Conservation (phyloP, 1,140 invertebrate species). For the Caerostris extrusa region DNA sequence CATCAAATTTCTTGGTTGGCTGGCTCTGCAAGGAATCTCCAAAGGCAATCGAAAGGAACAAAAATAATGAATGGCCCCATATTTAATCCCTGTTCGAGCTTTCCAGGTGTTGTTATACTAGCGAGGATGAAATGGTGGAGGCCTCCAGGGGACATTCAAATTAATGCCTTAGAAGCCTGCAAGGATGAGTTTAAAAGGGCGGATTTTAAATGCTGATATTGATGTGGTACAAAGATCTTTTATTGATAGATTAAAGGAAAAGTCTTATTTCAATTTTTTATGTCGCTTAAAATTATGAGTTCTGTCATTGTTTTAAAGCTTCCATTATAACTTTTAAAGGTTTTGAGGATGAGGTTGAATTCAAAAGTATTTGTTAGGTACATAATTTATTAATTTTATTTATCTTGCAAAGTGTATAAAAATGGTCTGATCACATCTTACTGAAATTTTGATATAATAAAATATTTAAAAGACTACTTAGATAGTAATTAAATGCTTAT, state of each 20-base stretch:
- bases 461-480: too few species aligned
- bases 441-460: too few species aligned
- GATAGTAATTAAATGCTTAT: too few species aligned
- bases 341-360: too few species aligned
- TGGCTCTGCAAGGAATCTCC: not conserved
- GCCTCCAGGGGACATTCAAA: not conserved
- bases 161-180: not conserved
- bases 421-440: too few species aligned
- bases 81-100: not conserved
- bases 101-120: not conserved
- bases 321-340: too few species aligned
- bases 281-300: too few species aligned
- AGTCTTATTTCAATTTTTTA: too few species aligned
- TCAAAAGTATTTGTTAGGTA: too few species aligned
- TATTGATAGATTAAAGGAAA: not conserved
- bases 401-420: too few species aligned
- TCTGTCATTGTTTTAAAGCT: too few species aligned
- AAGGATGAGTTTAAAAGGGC: not conserved
- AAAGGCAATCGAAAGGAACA: not conserved
- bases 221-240: not conserved
- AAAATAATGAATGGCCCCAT: not conserved
- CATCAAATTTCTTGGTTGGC: slow-evolving; percentile 21
- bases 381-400: too few species aligned
- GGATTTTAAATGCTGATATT: not conserved
- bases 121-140: not conserved